Conservation (phyloP, 2,888 invertebrate species). For the Eledone cirrhosa region DNA sequence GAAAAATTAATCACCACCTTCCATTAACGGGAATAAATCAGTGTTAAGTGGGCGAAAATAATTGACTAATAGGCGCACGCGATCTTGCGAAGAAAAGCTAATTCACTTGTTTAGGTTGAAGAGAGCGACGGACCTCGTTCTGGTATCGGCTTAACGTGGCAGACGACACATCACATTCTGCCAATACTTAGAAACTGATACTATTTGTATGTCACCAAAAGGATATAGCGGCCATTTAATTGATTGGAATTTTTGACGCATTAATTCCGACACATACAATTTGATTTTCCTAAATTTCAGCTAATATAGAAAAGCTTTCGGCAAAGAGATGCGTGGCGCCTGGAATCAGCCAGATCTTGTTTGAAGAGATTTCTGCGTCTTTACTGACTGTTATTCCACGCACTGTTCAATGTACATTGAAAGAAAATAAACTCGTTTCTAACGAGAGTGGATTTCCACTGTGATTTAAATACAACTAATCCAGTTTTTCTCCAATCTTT, state of each 20-base stretch:
- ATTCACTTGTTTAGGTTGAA: constrained; percentile 28
- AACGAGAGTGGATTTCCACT: neutral
- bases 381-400: no score
- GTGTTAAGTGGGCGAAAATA: constrained; percentile 38
- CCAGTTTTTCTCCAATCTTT: no score
- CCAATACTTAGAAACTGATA: neutral
- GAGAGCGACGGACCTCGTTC: neutral
- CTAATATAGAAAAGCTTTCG: neutral
- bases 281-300: constrained; percentile 18
- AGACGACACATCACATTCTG: neutral
- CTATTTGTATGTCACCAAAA: constrained; percentile 4
- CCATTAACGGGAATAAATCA: constrained; percentile 36
- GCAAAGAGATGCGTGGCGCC: no score
- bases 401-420: neutral
- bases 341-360: no score
- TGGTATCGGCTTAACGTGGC: constrained; percentile 9
- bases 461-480: no score
- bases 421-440: neutral
- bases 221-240: constrained; percentile 26
- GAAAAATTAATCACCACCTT: constrained; percentile 37
- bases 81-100: constrained; percentile 24
- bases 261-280: constrained; percentile 26
- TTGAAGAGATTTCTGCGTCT: no score
- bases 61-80: constrained; percentile 35
- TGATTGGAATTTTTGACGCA: constrained; percentile 24